Percentiles rank a stretch among this genome's conserved stretches.
Conservation (phyloP, 2,113 vertebrate genomes). For the Cryptoleucopteryx plumbea region DNA sequence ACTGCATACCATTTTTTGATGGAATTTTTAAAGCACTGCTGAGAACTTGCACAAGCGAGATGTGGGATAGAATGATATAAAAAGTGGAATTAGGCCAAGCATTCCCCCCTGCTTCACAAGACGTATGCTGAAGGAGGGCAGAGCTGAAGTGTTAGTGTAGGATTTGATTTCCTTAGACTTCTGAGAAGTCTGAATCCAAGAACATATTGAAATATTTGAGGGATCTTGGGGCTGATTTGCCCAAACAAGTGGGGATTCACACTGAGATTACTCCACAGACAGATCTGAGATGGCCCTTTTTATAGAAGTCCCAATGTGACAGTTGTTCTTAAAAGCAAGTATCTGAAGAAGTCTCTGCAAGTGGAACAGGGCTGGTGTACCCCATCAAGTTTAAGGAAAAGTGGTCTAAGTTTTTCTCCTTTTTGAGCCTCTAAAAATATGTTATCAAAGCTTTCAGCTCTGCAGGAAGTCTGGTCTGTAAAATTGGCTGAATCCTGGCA, state of each 20-base stretch:
- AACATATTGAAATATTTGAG: not conserved
- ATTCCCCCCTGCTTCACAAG: not conserved
- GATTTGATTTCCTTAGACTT: not conserved
- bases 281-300: not conserved
- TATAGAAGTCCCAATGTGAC: not conserved
- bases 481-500: not conserved
- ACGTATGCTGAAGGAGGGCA: not conserved
- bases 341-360: not conserved
- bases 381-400: not conserved
- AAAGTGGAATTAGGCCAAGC: not conserved
- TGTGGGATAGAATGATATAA: not conserved
- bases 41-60: not conserved
- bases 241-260: not conserved
- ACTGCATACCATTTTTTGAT: fast-evolving
- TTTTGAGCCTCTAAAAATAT: not conserved
- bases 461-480: not conserved
- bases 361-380: not conserved
- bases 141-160: not conserved
- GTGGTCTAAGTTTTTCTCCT: not conserved
- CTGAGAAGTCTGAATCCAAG: not conserved
- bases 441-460: not conserved
- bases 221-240: not conserved
- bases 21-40: not conserved
- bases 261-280: not conserved
- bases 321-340: not conserved